Base-by-base conservation (phyloP, 2,113 vertebrate genomes). In the Corydoras sp. region DNA sequence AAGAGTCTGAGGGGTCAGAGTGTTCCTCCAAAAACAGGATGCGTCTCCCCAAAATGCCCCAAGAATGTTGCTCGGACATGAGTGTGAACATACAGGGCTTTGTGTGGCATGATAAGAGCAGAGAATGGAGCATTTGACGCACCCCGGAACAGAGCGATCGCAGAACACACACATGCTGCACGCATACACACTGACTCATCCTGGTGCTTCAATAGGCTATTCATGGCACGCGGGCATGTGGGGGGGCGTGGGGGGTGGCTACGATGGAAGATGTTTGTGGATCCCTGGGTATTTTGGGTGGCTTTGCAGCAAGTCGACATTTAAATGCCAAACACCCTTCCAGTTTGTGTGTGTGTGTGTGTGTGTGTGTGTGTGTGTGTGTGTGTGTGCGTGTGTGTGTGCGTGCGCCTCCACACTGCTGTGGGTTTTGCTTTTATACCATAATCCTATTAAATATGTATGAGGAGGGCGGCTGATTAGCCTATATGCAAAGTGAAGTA, bases 391-490 rank as follows among this genome's bases (percentile, higher is more conserved):
- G 56, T 69, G 56, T 73, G 50, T 75, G 67, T 75, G 73, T 60
- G 53, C 31, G 62, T 31, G 48, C 58, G n/a, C 14, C 15, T 68
- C 54, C 35, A 48, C 10, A 32, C 35, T 72, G 50, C 59, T 14
- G 61, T 61, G 65, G 59, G 61, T 72, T 72, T 48, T 10, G 65
- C 65, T 61, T 69, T 73, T 73, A 73, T 73, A 62, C 43, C 60
- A 58, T 79, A 79, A 79, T 73, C 69, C 73, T 79, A 73, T 76
- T 79, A 73, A 72, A 79, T 79, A 79, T 79, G 60, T 76, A 79
- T 79, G 65, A 72, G 73, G 69, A 59, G 13, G 14, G 64, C 69
- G 50, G 54, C 73, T 79, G 70, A 79, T 69, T 79, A 79, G 73
- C 73, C 66, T 76, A 65, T 76, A 79, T 76, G 77, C 73, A 79